These are phyloP conservation scores for Gopherus evgoodei DNA, from an alignment of 2,113 vertebrate genomes.

Conservation along the genomic window DNA sequence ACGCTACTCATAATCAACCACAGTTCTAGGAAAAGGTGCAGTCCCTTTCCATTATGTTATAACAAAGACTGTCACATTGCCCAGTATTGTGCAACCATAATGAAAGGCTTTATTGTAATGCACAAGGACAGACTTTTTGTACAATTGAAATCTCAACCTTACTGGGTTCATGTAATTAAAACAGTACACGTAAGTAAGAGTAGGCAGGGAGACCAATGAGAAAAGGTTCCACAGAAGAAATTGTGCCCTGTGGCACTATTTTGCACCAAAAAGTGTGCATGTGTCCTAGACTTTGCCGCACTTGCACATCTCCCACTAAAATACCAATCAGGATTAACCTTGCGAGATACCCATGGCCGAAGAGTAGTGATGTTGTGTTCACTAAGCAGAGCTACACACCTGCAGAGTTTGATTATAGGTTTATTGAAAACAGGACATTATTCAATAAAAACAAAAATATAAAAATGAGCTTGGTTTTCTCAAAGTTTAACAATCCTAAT, in stretches of 20 bases:
- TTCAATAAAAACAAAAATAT: not conserved
- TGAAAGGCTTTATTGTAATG: accelerated
- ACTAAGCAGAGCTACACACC: not conserved
- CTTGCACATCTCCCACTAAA: not conserved
- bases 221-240: not conserved
- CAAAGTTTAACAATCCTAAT: not conserved
- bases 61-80: not conserved
- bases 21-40: constrained; percentile 1
- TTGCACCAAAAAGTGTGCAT: not conserved
- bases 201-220: not conserved
- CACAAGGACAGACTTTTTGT: not conserved
- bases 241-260: not conserved
- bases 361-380: not conserved
- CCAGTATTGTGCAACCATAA: not conserved
- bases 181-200: not conserved
- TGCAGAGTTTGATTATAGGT: not conserved
- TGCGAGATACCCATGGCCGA: not conserved
- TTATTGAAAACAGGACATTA: not conserved
- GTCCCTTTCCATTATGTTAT: not conserved
- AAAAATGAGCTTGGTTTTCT: not conserved
- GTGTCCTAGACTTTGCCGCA: not conserved
- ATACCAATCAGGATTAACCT: not conserved
- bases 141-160: not conserved
- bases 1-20: accelerated
- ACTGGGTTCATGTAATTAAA: not conserved